Evolutionary conservation across 2,113 vertebrate species (phyloP), one percentile per base, ranked within the genome.

Genomic region (Salvelinus sp.): DNA sequence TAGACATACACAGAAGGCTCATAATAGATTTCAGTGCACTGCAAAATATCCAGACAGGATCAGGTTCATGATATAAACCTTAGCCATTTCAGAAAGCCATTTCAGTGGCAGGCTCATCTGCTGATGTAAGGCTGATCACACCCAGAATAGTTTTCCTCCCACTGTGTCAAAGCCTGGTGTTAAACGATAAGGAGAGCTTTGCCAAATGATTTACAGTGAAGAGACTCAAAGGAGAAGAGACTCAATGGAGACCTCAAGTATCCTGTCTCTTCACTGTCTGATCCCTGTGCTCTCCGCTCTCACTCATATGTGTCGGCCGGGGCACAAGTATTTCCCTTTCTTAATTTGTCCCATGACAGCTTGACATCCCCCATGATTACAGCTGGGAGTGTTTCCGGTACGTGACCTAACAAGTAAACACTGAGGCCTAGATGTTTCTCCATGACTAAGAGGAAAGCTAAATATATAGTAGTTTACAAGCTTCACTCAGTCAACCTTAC

Each of bases 201-300:
- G 64, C 27, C 64, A 66, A 28, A 66, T 66, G 1, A 28, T 28
- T 14, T 3, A 6, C 64, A 66, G 13, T 66, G 16, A n/a, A n/a
- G 16, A 14, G 57, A 14, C 20, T 22, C 10, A n/a, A n/a, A 69
- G 44, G 72, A 60, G 25, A 69, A 80, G 72, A 75, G 48, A 65
- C 64, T 72, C n/a, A 72, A 69, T 72, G 48, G 72, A 47, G 66
- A 74, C 44, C 68, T 71, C 70, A 60, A 47, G 62, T 71, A 81
- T 70, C 14, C n/a, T 58, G 30, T 64, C 64, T 18, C 25, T 22
- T 77, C 80, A 16, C 58, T 76, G 57, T 69, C 23, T 64, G 28
- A 27, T 47, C 50, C 65, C 65, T 72, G 48, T 62, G 54, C 3
- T 25, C 27, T 30, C 58, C 27, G 22, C 68, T 16, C 57, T 22